These are phyloP conservation scores for Arrhopalites spinosus DNA, from an alignment of 2,888 invertebrate species.

Conservation along the genomic window DNA sequence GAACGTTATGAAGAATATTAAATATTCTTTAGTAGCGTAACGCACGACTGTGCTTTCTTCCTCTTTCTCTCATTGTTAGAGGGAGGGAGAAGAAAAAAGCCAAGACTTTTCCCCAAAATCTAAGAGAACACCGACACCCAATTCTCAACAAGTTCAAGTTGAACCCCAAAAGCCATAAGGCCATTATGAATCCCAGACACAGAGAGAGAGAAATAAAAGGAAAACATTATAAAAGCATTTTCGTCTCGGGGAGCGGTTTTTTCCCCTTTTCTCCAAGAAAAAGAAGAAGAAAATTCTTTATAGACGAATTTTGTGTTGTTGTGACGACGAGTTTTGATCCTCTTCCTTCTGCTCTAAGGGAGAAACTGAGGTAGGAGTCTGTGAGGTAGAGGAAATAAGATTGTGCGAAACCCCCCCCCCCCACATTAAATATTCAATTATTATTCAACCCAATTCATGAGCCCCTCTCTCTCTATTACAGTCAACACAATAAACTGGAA, in stretches of 20 bases:
- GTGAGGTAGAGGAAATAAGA: slow-evolving; percentile 29
- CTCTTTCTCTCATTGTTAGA: not conserved
- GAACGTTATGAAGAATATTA: slow-evolving; percentile 30
- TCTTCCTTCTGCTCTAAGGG: not conserved
- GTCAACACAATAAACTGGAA: too few species aligned
- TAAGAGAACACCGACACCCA: too few species aligned
- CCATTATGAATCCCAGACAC: slow-evolving; percentile 37
- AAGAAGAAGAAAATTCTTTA: not conserved
- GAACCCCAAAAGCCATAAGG: not conserved
- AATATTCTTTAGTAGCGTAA: slow-evolving; percentile 18
- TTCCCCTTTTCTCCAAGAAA: slow-evolving; percentile 6
- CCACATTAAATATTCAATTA: slow-evolving; percentile 37
- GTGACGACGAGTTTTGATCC: not conserved
- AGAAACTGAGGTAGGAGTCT: too few species aligned
- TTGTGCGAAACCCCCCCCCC: too few species aligned
- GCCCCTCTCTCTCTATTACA: not conserved
- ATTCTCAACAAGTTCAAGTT: too few species aligned
- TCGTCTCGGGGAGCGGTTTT: too few species aligned
- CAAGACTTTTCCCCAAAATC: too few species aligned
- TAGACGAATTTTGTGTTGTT: not conserved
- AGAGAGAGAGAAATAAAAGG: slow-evolving; percentile 27
- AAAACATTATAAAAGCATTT: slow-evolving; percentile 33
- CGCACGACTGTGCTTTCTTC: not conserved
- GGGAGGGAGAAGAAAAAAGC: not conserved
- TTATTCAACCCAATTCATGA: slow-evolving; percentile 36